A percentile compares a stretch with the other conserved stretches of the same genome.
Conservation (phyloP, 1,140 invertebrate species). For the Lanistes nyassanus region DNA sequence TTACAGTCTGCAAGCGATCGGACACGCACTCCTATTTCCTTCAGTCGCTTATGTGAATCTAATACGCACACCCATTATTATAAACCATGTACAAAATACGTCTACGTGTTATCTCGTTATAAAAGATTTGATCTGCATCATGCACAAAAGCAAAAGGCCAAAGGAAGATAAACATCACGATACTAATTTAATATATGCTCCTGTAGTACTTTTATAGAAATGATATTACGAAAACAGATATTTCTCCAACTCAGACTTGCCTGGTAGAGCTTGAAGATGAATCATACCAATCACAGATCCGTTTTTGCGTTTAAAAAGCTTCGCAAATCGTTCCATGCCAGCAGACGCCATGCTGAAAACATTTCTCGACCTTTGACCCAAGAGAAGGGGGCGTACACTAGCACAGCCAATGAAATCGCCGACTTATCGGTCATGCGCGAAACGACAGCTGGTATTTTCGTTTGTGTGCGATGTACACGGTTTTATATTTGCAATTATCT, state of each 20-base stretch:
- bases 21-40: no score
- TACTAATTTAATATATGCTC: neutral
- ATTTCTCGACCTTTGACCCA: constrained; percentile 3
- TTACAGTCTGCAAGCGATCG: no score
- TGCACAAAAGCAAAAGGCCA: neutral
- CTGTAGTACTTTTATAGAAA: neutral
- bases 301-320: constrained; percentile 40
- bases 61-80: no score
- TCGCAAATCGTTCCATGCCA: constrained; percentile 38
- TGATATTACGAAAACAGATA: neutral
- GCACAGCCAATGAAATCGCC: constrained; percentile 34
- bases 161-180: neutral
- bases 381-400: constrained; percentile 28
- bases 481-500: constrained; percentile 29
- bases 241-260: constrained; percentile 49
- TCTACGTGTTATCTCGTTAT: neutral
- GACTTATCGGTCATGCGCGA: constrained; percentile 25
- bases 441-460: constrained; percentile 17
- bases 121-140: neutral
- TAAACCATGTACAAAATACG: no score
- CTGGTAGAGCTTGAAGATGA: constrained; percentile 78
- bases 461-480: constrained; percentile 4
- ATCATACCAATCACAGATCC: constrained; percentile 79
- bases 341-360: constrained; percentile 28
- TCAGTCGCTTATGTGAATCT: no score